Percentiles rank a stretch among this genome's conserved stretches.
phyloP scores from a whole-genome alignment of 2,888 invertebrate genomes.

The Coremacera marginata region DNA sequence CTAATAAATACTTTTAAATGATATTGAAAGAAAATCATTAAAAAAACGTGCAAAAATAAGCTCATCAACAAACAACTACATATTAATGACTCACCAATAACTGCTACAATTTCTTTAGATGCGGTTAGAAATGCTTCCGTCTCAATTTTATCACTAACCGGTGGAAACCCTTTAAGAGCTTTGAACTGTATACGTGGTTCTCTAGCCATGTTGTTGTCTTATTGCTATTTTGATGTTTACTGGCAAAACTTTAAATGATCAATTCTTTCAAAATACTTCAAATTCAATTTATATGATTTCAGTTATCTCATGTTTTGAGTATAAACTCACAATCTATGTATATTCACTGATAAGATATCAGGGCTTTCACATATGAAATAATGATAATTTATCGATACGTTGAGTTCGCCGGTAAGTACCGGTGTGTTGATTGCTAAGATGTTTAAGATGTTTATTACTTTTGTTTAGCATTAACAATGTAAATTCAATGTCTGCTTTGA shows the following conservation, averaged over 20 bases:
- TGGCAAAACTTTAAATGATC: not conserved
- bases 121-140: slow-evolving; percentile 75
- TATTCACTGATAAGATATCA: not conserved
- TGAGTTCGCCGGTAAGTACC: too few relatives aligned
- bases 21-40: slow-evolving; percentile 26
- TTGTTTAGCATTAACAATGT: too few relatives aligned
- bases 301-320: slow-evolving; percentile 37
- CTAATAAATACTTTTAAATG: not conserved
- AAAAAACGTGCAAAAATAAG: not conserved
- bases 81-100: slow-evolving; percentile 73
- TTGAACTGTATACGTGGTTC: slow-evolving; percentile 61
- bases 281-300: not conserved
- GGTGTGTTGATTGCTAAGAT: too few relatives aligned
- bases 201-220: slow-evolving; percentile 36
- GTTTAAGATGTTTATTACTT: too few relatives aligned
- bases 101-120: slow-evolving; percentile 73
- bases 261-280: not conserved
- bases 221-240: not conserved
- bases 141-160: slow-evolving; percentile 73
- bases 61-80: not conserved
- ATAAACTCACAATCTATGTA: not conserved
- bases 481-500: too few relatives aligned
- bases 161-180: slow-evolving; percentile 71
- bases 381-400: not conserved
- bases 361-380: not conserved